A percentile compares a stretch with the other conserved stretches of the same genome.
phyloP scores from a whole-genome alignment of 2,113 vertebrate species.

The Pluvianellus socialis region DNA sequence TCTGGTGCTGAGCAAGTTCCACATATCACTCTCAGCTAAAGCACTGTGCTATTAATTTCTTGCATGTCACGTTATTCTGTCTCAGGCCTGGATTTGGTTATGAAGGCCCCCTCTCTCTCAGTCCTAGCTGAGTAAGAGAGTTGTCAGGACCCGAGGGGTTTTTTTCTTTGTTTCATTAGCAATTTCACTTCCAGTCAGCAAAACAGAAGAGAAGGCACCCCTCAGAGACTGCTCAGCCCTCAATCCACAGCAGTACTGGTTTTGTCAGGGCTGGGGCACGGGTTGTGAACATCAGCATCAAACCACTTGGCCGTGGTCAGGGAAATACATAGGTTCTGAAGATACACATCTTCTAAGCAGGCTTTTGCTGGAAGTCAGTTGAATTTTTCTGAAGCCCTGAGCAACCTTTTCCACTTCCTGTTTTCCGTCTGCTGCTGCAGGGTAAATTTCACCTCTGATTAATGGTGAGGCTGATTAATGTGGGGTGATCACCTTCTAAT shows the following conservation, averaged over 20 bases:
- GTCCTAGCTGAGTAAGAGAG: not conserved
- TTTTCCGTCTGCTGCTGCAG: not conserved
- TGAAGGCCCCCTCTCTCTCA: not conserved
- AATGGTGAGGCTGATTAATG: too few relatives aligned
- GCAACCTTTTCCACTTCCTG: not conserved
- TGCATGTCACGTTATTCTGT: not conserved
- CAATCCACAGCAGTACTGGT: fast-evolving
- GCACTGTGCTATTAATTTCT: not conserved
- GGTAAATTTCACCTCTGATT: not conserved
- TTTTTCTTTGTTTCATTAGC: not conserved
- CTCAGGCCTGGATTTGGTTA: not conserved
- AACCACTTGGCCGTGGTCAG: not conserved
- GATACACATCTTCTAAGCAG: not conserved
- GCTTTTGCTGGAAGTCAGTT: not conserved
- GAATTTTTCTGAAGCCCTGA: not conserved
- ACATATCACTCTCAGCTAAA: not conserved
- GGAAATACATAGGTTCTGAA: not conserved
- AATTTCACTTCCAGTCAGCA: not conserved
- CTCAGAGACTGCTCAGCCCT: not conserved
- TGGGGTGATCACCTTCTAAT: not conserved
- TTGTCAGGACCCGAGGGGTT: not conserved
- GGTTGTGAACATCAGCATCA: not conserved
- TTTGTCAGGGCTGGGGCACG: not conserved
- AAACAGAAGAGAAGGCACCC: not conserved
- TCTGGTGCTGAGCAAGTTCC: not conserved